A percentile compares a stretch with the other conserved stretches of the same genome.
These are phyloP conservation scores for Galerucella pusilla DNA, from an alignment of 2,888 invertebrate genomes.

Conservation along the genomic window DNA sequence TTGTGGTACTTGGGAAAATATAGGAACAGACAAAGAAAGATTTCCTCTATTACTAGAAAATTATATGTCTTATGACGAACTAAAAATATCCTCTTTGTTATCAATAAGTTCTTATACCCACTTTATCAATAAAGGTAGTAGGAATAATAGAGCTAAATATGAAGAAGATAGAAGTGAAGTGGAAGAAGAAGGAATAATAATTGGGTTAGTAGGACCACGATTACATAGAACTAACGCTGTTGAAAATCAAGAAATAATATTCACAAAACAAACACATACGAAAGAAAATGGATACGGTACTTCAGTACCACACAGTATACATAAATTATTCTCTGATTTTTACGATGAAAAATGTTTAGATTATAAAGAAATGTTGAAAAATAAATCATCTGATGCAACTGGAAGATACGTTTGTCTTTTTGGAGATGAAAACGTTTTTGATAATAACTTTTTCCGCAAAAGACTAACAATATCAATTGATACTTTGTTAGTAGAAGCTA, in stretches of 20 bases:
- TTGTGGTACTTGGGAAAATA: slow-evolving; percentile 66
- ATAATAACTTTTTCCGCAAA: slow-evolving; percentile 63
- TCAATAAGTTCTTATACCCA: slow-evolving; percentile 69
- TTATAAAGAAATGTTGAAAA: slow-evolving; percentile 39
- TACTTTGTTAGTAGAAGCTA: slow-evolving; percentile 72
- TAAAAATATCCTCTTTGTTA: slow-evolving; percentile 70
- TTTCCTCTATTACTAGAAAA: slow-evolving; percentile 65
- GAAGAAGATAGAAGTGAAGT: slow-evolving; percentile 63
- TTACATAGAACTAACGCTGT: slow-evolving; percentile 68
- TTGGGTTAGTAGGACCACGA: slow-evolving; percentile 69
- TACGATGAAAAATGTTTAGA: slow-evolving; percentile 47
- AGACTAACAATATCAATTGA: slow-evolving; percentile 71
- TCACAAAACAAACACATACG: slow-evolving; percentile 64
- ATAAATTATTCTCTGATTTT: slow-evolving; percentile 53
- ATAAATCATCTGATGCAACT: slow-evolving; percentile 9
- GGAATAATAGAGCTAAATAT: slow-evolving; percentile 67
- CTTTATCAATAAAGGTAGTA: slow-evolving; percentile 70
- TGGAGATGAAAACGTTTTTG: slow-evolving; percentile 50
- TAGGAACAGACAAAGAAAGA: slow-evolving; percentile 67
- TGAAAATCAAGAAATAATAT: slow-evolving; percentile 73
- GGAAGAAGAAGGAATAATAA: slow-evolving; percentile 65
- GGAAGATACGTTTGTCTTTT: slow-evolving; percentile 42
- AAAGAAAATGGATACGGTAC: slow-evolving; percentile 65
- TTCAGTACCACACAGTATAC: slow-evolving; percentile 44
- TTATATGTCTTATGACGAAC: slow-evolving; percentile 71